phyloP scores from a whole-genome alignment of 2,888 invertebrate genomes.

The Leptarthrus brevirostris region DNA sequence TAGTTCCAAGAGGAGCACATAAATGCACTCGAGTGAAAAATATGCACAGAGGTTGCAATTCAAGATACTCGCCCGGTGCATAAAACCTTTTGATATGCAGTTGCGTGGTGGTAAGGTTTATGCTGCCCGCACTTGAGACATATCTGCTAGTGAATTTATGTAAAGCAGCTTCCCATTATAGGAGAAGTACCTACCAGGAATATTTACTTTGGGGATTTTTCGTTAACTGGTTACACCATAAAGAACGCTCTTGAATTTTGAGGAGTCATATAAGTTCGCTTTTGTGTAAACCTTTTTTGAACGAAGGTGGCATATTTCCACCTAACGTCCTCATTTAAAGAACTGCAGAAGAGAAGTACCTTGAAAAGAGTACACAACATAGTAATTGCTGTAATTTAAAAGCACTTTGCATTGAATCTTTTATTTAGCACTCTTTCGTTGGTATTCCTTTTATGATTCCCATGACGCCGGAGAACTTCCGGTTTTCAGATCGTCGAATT shows the following conservation, averaged over 20 bases:
- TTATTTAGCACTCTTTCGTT: background rate
- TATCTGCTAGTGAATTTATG: constrained; percentile 37
- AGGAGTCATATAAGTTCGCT: constrained; percentile 5
- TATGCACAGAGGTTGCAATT: constrained; percentile 16
- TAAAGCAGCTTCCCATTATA: constrained; percentile 25
- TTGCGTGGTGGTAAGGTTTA: constrained; percentile 7
- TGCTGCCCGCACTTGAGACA: constrained; percentile 22
- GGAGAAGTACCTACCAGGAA: constrained; percentile 9
- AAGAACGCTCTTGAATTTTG: constrained; percentile 28
- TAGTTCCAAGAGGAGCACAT: background rate
- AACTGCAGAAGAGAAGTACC: background rate
- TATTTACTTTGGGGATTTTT: constrained; percentile 27
- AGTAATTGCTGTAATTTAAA: background rate
- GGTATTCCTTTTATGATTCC: too few species aligned
- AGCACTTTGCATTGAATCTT: constrained; percentile 1
- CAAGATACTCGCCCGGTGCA: background rate
- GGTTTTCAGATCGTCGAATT: too few species aligned
- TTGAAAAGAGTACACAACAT: background rate
- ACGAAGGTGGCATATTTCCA: too few species aligned
- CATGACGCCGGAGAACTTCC: too few species aligned
- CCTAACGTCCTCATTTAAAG: too few species aligned
- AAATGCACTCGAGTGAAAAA: constrained; percentile 17
- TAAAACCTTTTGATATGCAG: background rate
- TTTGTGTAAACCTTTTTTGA: background rate
- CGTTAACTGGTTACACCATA: background rate